Evolutionary conservation across 2,888 invertebrate species (phyloP).

Genomic region (Drosophila affinis): DNA sequence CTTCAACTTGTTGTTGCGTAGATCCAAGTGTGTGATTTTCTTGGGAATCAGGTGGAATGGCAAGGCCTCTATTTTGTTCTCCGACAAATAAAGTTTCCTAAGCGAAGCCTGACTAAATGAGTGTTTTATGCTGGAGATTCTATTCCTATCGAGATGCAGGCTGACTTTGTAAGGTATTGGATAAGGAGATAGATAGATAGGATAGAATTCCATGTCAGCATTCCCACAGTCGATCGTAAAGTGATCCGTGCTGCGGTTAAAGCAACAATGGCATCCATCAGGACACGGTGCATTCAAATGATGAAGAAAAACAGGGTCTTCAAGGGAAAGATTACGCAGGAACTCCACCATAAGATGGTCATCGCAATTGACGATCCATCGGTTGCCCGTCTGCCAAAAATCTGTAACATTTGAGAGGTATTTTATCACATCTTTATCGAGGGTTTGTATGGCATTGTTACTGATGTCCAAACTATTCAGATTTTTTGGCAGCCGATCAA

Average conservation of each 20-base stretch:
- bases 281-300: not conserved
- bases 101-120: no score
- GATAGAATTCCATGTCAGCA: no score
- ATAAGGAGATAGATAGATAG: no score
- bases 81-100: no score
- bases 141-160: no score
- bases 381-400: constrained; percentile 11
- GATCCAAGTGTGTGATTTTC: constrained; percentile 13
- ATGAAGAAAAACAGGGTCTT: not conserved
- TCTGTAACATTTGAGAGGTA: not conserved
- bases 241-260: no score
- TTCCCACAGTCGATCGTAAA: no score
- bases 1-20: not conserved
- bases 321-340: not conserved
- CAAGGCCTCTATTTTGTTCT: not conserved
- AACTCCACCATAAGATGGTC: not conserved
- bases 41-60: constrained; percentile 29
- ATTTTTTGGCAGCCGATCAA: not conserved
- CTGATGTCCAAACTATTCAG: constrained; percentile 24
- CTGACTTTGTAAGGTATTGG: no score
- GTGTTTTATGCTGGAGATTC: no score
- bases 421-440: not conserved
- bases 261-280: not conserved
- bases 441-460: constrained; percentile 3
- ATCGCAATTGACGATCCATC: constrained; percentile 17